These are phyloP conservation scores for Drosophila pachea DNA, from an alignment of 1,140 invertebrate species.

Conservation along the genomic window DNA sequence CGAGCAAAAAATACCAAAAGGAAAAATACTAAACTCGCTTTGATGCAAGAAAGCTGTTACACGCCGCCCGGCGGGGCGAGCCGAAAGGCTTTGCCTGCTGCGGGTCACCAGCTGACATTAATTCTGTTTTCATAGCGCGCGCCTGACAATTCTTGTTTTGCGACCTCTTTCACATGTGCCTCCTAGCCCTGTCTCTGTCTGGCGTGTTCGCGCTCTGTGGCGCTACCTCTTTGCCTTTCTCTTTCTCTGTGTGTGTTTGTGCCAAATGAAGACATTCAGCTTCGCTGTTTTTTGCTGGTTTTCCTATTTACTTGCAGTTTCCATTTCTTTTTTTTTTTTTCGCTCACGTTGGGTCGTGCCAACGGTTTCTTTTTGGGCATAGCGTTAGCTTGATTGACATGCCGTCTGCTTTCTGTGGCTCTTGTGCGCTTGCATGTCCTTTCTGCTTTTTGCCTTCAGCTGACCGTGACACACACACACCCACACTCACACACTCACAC, in stretches of 20 bases:
- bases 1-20: slow-evolving; percentile 41
- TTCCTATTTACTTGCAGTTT: slow-evolving; percentile 20
- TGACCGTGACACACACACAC: slow-evolving; percentile 62
- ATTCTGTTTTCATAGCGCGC: slow-evolving; percentile 72
- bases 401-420: slow-evolving; percentile 57
- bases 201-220: too few species aligned
- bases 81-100: too few species aligned
- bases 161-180: slow-evolving; percentile 1
- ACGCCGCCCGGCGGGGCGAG: slow-evolving; percentile 6
- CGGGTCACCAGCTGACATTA: slow-evolving; percentile 60
- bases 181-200: neutral
- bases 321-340: slow-evolving; percentile 15
- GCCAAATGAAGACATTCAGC: slow-evolving; percentile 71
- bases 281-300: slow-evolving; percentile 39
- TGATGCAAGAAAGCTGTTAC: slow-evolving; percentile 62
- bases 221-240: neutral
- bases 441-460: slow-evolving; percentile 46
- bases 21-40: slow-evolving; percentile 61
- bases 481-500: slow-evolving; percentile 55
- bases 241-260: slow-evolving; percentile 20
- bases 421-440: slow-evolving; percentile 29
- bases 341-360: slow-evolving; percentile 12
- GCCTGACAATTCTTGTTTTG: slow-evolving; percentile 15
- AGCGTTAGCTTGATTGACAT: slow-evolving; percentile 71
- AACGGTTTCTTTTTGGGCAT: slow-evolving; percentile 41